Evolutionary conservation across 2,888 invertebrate species (phyloP).

Genomic region (Lymantria dispar): DNA sequence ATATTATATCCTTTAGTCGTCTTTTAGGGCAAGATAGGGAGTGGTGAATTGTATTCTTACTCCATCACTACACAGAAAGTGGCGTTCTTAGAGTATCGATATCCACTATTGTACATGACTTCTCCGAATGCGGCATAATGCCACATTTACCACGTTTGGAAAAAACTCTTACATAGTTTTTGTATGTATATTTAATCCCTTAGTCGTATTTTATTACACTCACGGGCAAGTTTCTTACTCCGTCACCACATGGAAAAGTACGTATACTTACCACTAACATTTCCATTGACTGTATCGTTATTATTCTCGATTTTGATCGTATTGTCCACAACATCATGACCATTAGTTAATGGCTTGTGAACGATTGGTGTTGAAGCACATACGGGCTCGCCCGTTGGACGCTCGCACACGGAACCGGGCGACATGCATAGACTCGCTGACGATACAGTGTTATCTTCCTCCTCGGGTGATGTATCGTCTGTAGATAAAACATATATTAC

Average conservation of each 20-base stretch:
- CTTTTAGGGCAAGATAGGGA: too few species aligned
- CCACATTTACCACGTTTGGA: too few species aligned
- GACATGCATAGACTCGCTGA: slow-evolving; percentile 73
- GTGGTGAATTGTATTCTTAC: too few species aligned
- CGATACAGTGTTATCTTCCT: slow-evolving; percentile 65
- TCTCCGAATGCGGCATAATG: too few species aligned
- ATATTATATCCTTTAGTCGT: too few species aligned
- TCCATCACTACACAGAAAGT: too few species aligned
- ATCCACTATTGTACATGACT: too few species aligned
- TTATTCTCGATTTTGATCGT: slow-evolving; percentile 34
- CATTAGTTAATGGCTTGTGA: slow-evolving; percentile 44
- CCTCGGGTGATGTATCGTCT: slow-evolving; percentile 62
- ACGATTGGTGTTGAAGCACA: slow-evolving; percentile 40
- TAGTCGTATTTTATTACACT: too few species aligned
- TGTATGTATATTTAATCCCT: too few species aligned
- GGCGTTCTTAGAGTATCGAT: too few species aligned
- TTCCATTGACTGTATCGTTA: slow-evolving; percentile 60
- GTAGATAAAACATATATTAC: slow-evolving; percentile 13
- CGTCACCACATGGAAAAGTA: not conserved
- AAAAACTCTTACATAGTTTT: too few species aligned
- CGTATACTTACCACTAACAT: slow-evolving; percentile 46
- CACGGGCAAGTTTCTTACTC: too few species aligned
- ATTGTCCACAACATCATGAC: slow-evolving; percentile 46
- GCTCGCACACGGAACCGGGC: slow-evolving; percentile 35
- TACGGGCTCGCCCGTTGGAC: slow-evolving; percentile 53